Conservation (phyloP, 2,888 invertebrate genomes). For the Quadriops clusia region DNA sequence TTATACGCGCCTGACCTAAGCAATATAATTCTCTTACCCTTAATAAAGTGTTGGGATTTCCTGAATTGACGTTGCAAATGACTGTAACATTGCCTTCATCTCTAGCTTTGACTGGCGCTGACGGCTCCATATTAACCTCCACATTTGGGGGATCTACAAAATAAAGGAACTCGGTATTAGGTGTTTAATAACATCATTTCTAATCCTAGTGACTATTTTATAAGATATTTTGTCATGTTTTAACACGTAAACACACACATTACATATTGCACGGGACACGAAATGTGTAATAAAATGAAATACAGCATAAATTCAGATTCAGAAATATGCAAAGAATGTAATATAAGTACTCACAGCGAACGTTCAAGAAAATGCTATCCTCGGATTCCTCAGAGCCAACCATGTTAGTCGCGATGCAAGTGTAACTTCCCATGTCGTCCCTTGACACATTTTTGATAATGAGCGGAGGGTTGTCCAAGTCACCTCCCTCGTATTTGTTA, state of each 20-base stretch:
- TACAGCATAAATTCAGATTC: too few species aligned
- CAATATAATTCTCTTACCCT: conserved; percentile 41
- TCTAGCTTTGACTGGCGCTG: conserved; percentile 64
- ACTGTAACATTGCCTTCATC: conserved; percentile 71
- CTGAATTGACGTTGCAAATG: conserved; percentile 64
- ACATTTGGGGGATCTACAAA: conserved; percentile 67
- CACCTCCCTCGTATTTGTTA: conserved; percentile 66
- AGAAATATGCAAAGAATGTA: too few species aligned
- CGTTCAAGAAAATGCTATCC: conserved; percentile 63
- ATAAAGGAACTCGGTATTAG: too few species aligned
- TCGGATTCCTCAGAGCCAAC: conserved; percentile 66
- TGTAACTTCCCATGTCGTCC: conserved; percentile 74
- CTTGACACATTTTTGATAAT: conserved; percentile 64
- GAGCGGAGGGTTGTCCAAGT: conserved; percentile 60
- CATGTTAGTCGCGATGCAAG: conserved; percentile 67
- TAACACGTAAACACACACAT: too few species aligned
- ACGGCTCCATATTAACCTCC: conserved; percentile 62
- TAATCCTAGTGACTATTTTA: too few species aligned
- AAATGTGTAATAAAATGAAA: too few species aligned
- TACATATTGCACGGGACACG: too few species aligned
- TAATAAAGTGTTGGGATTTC: conserved; percentile 61
- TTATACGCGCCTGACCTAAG: neutral
- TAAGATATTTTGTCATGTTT: too few species aligned
- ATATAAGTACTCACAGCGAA: conserved; percentile 58
- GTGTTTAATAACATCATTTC: too few species aligned